Base-by-base conservation (phyloP, 2,113 vertebrate genomes). In the Zapornia atra region DNA sequence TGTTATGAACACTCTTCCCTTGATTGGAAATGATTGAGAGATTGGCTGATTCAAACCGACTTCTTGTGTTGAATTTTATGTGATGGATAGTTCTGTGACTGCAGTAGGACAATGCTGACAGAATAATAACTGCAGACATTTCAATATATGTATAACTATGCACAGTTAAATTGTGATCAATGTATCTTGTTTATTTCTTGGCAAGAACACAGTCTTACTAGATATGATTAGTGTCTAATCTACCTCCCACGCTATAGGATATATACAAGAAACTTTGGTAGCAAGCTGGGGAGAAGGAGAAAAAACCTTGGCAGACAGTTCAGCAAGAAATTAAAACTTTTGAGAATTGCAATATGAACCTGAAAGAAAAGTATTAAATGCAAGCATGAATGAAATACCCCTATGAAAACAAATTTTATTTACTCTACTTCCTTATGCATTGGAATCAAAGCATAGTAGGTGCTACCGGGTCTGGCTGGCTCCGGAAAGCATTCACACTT, bases 21-120 rank as follows among this genome's bases (percentile, higher is more conserved):
- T 97, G 81, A 88, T 92, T 91, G 61, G 25, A 91, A 93, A 94
- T 96, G 95, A 96, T 34, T 96, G 96, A 97, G 91, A 54, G 86
- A 94, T 82, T 65, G 83, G 44, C 36, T 96, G 86, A 96, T 95
- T 94, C 86, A 83, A 92, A 94, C n/a, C 0, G 70, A 94, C 86
- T 89, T 88, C 72, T 73, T 76, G 73, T 92, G 95, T 31, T 95
- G 86, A 93, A 95, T 94, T 94, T 92, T 86, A 86, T 36, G 65
- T 84, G 73, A 65, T 89, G 65, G 57, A 94, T 95, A 87, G n/a
- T 86, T 88, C 83, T 65, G 70, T 87, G 59, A 82, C 94, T 95
- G 86, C 77, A 57, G 53, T 48, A 94, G 70, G 92, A 91, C 77
- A 94, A 72, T 57, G 66, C 48, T 84, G 65, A 89, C 59, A 80